A percentile compares a stretch with the other conserved stretches of the same genome.
Evolutionary conservation across 2,797 vertebrate species (phyloP).

Genomic region (Sebastes miniatus): DNA sequence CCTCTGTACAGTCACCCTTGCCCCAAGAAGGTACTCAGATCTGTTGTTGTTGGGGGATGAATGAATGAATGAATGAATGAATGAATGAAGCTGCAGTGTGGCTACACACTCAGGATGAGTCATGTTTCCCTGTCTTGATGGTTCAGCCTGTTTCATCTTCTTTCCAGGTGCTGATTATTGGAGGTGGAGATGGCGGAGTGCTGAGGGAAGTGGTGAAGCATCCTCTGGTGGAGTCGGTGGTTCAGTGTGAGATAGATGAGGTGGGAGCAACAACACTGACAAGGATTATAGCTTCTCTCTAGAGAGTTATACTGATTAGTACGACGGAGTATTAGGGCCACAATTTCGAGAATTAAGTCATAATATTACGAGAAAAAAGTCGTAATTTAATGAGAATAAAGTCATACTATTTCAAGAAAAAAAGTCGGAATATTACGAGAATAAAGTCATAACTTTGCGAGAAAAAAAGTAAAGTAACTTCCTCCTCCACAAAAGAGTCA

Average conservation of each 20-base stretch:
- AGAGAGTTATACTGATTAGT: neutral
- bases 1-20: conserved; percentile 93
- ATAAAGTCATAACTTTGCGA: no score
- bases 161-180: conserved; percentile 93
- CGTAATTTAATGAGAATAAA: no score
- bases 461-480: no score
- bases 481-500: no score
- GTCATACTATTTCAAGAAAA: no score
- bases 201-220: conserved; percentile 96
- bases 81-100: neutral
- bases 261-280: conserved; percentile 70
- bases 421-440: no score
- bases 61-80: neutral
- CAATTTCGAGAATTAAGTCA: no score
- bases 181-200: conserved; percentile 95
- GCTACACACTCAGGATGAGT: neutral
- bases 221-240: conserved; percentile 90
- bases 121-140: neutral
- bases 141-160: fast-evolving
- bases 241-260: conserved; percentile 98
- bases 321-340: no score
- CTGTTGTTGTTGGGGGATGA: neutral
- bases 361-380: no score
- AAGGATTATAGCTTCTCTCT: neutral
- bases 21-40: conserved; percentile 88